Conservation (phyloP, 2,888 invertebrate genomes). For the Cylloceria caligata region DNA sequence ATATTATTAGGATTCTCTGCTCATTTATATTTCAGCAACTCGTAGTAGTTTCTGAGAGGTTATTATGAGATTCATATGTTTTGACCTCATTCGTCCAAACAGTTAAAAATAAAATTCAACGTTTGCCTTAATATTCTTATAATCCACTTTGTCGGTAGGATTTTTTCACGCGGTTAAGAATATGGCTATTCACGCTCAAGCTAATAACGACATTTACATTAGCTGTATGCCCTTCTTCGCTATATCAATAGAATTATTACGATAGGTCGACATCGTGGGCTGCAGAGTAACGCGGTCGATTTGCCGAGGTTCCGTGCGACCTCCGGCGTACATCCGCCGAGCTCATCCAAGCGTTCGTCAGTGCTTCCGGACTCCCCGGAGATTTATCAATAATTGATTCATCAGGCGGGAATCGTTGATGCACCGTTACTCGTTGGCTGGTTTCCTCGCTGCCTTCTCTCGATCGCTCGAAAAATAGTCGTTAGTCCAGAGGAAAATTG, state of each 20-base stretch:
- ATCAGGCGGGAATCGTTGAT: slow-evolving; percentile 64
- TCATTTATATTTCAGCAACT: slow-evolving; percentile 4
- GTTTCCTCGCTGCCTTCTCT: slow-evolving; percentile 3
- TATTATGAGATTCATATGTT: not conserved
- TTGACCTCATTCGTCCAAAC: not conserved
- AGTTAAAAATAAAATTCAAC: not conserved
- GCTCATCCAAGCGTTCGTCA: slow-evolving; percentile 62
- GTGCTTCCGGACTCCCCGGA: slow-evolving; percentile 61
- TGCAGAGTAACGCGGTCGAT: slow-evolving; percentile 54
- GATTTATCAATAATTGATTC: slow-evolving; percentile 69
- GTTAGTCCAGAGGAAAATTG: slow-evolving; percentile 55
- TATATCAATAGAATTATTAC: slow-evolving; percentile 52
- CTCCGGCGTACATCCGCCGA: slow-evolving; percentile 65
- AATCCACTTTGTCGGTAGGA: not conserved
- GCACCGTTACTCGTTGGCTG: slow-evolving; percentile 26
- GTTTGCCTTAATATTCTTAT: not conserved
- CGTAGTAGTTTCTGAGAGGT: not conserved
- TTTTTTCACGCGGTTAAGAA: not conserved
- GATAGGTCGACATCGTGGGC: slow-evolving; percentile 32
- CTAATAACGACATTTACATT: not conserved
- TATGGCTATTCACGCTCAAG: not conserved
- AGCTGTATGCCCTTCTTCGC: not conserved
- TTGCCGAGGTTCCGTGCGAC: slow-evolving; percentile 60
- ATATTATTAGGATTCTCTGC: slow-evolving; percentile 22
- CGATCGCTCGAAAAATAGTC: slow-evolving; percentile 60